Evolutionary conservation across 2,797 vertebrate species (phyloP), one percentile per base, ranked within the genome.

Genomic region (Pseudomugil tenellus): DNA sequence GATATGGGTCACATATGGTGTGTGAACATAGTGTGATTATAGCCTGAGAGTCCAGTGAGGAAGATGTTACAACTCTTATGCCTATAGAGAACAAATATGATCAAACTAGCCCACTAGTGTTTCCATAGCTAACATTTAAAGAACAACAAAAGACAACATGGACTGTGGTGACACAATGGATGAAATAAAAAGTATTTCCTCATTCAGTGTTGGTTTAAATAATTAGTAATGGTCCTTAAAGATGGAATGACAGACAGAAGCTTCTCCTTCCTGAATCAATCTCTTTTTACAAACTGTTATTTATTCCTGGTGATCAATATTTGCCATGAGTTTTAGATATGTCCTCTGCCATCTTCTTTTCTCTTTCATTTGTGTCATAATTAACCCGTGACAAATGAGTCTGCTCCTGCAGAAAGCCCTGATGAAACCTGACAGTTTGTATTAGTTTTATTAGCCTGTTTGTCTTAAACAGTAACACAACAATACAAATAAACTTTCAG

Each of bases 271-370:
- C 55, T 16, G n/a, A 63, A 39, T 58, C 48, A 16, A 11, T 2
- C 8, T 3, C 58, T 57, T 64, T 37, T 48, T 48, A 23, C 43
- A 39, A 26, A n/a, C 35, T 48, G 55, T 43, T 70, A 39, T 74
- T 79, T 70, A 70, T 56, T 60, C 76, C 70, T 41, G 11, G 57
- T 77, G 55, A 54, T 19, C 69, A 83, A 72, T 83, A 54, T 75
- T 77, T 72, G 23, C 64, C 46, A 63, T 77, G 71, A 43, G 72
- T 68, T 69, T 77, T 26, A 14, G 48, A 70, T 61, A 57, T 34
- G 17, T 28, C 65, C 46, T 78, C 28, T 32, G 34, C 51, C 46
- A 49, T 35, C 61, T 41, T 39, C 49, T n/a, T 69, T 60, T 59
- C 57, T 56, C 63, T 63, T 83, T 72, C 67, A 67, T 69, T 73